Base-by-base conservation (phyloP, 2,113 vertebrate species). In the Hippocampus abdominalis region DNA sequence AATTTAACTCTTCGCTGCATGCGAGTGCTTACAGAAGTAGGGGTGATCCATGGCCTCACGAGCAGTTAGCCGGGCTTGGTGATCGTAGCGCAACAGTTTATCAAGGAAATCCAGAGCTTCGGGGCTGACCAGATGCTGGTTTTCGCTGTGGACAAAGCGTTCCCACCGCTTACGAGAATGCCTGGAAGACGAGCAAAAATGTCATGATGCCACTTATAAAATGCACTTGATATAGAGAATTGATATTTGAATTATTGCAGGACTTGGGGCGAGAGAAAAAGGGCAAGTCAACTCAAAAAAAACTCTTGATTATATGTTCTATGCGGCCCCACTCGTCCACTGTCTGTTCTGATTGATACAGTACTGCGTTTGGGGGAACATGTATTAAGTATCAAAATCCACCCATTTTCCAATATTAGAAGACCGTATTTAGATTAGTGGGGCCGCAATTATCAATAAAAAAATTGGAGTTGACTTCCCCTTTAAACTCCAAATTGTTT, bases 111-210 rank as follows among this genome's bases (percentile, higher is more conserved):
- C 93, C 61, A 94, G 84, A 5, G 93, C 93, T 73, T 94, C 93
- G 0, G 92, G 92, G 88, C 93, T 94, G 59, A 94, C 93, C 67
- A 94, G 84, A 83, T 94, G 93, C 88, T 94, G 93, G 89, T 94
- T 94, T 82, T 94, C 93, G n/a, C 93, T 94, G 91, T 94, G 93
- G 74, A 94, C 93, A 56, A 94, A 94, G 61, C 93, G 89, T 70
- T 94, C 93, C 93, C 93, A 94, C 77, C 93, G 91, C 86, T 94
- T 94, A 72, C 93, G 92, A 0, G 93, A 94, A 86, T 94, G 93
- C 73, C 93, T 94, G 69, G 1, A 23, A 49, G 60, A 29, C 10
- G 16, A 64, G 57, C 25, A 71, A 1, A 57, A 56, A 25, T 56
- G 1, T 9, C n/a, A 56, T 13, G 39, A 40, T 42, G 4, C 40